Evolutionary conservation across 2,113 vertebrate genomes (phyloP).

Genomic region (Desmodus rotundus): DNA sequence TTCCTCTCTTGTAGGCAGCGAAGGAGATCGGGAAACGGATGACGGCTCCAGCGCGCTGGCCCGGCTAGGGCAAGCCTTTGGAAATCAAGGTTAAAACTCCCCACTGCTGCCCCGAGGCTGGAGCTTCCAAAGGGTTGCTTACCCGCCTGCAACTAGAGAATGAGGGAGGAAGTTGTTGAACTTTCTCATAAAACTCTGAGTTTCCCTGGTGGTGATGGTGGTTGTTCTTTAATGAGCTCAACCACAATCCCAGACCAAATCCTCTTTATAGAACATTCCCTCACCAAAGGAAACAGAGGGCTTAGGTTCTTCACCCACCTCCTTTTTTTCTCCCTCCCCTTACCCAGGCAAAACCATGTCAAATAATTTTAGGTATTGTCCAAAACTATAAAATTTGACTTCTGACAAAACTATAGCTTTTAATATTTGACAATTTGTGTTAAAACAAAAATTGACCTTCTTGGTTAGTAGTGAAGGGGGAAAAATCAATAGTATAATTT

Average conservation of each 20-base stretch:
- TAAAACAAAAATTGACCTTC: conserved; percentile 88
- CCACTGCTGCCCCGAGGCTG: conserved; percentile 59
- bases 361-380: conserved; percentile 78
- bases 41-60: not conserved
- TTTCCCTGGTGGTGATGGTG: conserved; percentile 60
- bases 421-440: conserved; percentile 85
- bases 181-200: conserved; percentile 65
- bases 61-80: conserved; percentile 40
- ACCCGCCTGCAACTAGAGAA: conserved; percentile 47
- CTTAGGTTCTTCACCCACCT: not conserved
- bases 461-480: conserved; percentile 75
- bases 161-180: conserved; percentile 74
- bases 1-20: not conserved
- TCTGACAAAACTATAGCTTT: conserved; percentile 81
- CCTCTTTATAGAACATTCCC: conserved; percentile 63
- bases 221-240: conserved; percentile 64
- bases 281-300: conserved; percentile 57
- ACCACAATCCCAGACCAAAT: conserved; percentile 63
- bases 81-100: conserved; percentile 76
- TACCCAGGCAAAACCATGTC: conserved; percentile 57
- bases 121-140: conserved; percentile 35
- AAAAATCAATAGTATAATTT: conserved; percentile 86
- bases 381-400: conserved; percentile 77
- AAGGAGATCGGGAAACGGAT: conserved; percentile 10
- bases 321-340: not conserved